Conservation (phyloP, 2,888 invertebrate species). For the Synanthedon vespiformis region DNA sequence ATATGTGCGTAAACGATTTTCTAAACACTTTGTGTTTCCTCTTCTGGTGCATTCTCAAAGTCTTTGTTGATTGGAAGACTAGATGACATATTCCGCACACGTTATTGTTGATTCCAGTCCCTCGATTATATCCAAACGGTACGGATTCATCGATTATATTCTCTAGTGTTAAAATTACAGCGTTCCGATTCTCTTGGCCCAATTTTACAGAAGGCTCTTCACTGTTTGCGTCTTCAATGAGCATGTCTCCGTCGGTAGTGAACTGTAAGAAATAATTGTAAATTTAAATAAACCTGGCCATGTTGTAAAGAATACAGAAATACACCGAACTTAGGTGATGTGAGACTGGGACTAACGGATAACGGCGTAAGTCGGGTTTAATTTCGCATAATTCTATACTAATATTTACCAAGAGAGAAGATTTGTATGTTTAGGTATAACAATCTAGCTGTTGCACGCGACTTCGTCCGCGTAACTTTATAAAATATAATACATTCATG, state of each 20-base stretch:
- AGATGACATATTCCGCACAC: constrained; percentile 56
- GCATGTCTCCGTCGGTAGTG: constrained; percentile 27
- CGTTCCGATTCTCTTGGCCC: constrained; percentile 39
- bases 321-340: no score
- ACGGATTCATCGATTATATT: constrained; percentile 28
- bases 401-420: no score
- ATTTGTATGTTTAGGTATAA: no score
- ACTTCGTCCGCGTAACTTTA: no score
- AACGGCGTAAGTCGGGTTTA: no score
- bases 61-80: constrained; percentile 46
- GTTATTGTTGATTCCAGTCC: constrained; percentile 12
- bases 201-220: constrained; percentile 42
- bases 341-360: no score
- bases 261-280: constrained; percentile 27
- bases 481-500: no score
- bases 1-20: constrained; percentile 40
- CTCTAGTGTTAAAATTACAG: constrained; percentile 46
- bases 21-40: constrained; percentile 45
- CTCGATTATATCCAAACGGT: constrained; percentile 13
- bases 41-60: constrained; percentile 47
- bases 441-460: no score
- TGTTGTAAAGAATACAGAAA: no score
- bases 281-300: constrained; percentile 1
- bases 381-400: no score
- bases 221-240: constrained; percentile 28